These are phyloP conservation scores for Siniperca knerii DNA, from an alignment of 2,113 vertebrate genomes.

Conservation along the genomic window DNA sequence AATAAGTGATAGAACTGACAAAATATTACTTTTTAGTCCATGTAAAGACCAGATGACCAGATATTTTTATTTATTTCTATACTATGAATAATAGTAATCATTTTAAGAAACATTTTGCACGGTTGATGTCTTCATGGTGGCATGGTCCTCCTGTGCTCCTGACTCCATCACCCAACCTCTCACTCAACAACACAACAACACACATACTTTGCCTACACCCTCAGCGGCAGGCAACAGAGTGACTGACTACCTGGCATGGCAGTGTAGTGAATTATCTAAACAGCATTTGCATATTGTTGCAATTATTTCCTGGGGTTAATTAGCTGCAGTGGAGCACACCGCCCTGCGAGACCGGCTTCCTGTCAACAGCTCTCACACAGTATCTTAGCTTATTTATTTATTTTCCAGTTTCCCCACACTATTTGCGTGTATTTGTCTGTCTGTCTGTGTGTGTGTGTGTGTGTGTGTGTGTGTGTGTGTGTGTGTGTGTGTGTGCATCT, in stretches of 20 bases:
- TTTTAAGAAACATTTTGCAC: neutral
- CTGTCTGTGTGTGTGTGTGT: slow-evolving; percentile 14
- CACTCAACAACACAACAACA: slow-evolving; percentile 21
- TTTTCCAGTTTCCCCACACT: slow-evolving; percentile 52
- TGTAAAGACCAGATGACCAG: neutral
- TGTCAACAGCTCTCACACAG: slow-evolving; percentile 90
- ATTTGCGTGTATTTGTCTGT: slow-evolving; percentile 50
- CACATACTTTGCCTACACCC: slow-evolving; percentile 37
- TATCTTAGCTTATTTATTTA: slow-evolving; percentile 80
- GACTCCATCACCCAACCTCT: slow-evolving; percentile 24
- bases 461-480: slow-evolving; percentile 59
- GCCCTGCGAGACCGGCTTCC: slow-evolving; percentile 92
- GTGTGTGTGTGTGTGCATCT: slow-evolving; percentile 73
- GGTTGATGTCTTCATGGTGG: slow-evolving; percentile 31
- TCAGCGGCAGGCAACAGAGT: slow-evolving; percentile 81
- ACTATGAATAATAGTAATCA: neutral
- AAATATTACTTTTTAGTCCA: neutral
- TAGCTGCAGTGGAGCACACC: slow-evolving; percentile 93
- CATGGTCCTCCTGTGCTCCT: slow-evolving; percentile 8
- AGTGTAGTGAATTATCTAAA: slow-evolving; percentile 94
- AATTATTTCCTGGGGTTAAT: slow-evolving; percentile 99
- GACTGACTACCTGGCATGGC: slow-evolving; percentile 94
- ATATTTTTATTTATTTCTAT: neutral
- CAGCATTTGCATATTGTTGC: slow-evolving; percentile 98
- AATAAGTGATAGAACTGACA: neutral